Evolutionary conservation across 1,140 invertebrate genomes (phyloP), one percentile per base, ranked within the genome.

Genomic region (Trichoplusia ni): DNA sequence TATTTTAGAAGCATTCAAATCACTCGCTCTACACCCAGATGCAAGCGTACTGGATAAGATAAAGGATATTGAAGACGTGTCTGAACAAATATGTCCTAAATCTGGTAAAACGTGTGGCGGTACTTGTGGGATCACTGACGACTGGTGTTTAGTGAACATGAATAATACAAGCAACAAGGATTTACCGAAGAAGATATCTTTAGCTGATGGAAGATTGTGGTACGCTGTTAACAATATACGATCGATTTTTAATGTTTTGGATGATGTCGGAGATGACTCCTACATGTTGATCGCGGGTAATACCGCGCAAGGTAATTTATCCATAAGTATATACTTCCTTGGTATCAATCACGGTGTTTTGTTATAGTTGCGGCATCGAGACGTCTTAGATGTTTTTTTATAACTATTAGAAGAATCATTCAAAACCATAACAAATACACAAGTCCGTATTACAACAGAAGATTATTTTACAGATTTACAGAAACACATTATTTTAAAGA

Each of bases 1-100:
- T 1, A 97, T 97, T 75, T 82, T 97, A 35, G 94, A 96, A 63
- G 92, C 95, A 25, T 96, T 96, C 83, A 96, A 96, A 86, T 93
- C 93, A 9, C 93, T 95, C 54, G 92, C 94, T 1, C 82, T 71
- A 4, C 94, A 95, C 73, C 92, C 92, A 4, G 70, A 86, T 11
- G 73, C 81, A 1, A 64, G 88, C 14, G 71, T 91, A 35, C 72
- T 90, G 25, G 71, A 85, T 1, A 84, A 88, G 40, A 89, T 92
- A 59, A 87, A 86, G 16, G 93, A 94, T 56, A 94, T 95, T 42
- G 91, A 93, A 73, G 91, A 92, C 33, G 59, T 75, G 33, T 62
- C 37, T 27, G 31, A 58, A 40, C 49, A 68, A 19, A 44, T 65
- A 14, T 75, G 73, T 51, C 61, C 66, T 1, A 72, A 65, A 60